Conservation (phyloP, 2,888 invertebrate genomes). For the Meganola albula region DNA sequence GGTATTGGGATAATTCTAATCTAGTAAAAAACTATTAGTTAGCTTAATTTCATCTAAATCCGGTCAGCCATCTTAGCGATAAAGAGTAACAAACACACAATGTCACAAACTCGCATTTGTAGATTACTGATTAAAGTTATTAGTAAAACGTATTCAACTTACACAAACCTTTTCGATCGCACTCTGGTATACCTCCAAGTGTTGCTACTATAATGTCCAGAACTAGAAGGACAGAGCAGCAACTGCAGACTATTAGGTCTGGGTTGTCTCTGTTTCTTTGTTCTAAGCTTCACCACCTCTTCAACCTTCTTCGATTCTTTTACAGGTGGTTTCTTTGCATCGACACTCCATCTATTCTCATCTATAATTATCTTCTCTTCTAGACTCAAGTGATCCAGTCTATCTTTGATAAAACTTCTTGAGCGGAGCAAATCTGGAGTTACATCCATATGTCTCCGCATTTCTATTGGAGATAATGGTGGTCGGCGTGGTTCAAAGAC, state of each 20-base stretch:
- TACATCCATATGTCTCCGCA: slow-evolving; percentile 42
- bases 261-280: slow-evolving; percentile 62
- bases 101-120: too few species aligned
- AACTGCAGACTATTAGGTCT: slow-evolving; percentile 69
- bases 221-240: slow-evolving; percentile 63
- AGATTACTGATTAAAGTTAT: too few species aligned
- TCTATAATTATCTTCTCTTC: slow-evolving; percentile 40
- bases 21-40: too few species aligned
- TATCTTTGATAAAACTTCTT: slow-evolving; percentile 54
- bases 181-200: slow-evolving; percentile 71
- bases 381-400: slow-evolving; percentile 53
- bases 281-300: slow-evolving; percentile 59
- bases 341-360: slow-evolving; percentile 54
- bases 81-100: too few species aligned
- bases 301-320: slow-evolving; percentile 51
- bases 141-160: slow-evolving; percentile 8
- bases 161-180: slow-evolving; percentile 61
- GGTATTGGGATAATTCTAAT: too few species aligned
- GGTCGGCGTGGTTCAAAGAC: slow-evolving; percentile 69
- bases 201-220: slow-evolving; percentile 68
- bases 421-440: slow-evolving; percentile 60
- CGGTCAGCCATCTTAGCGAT: too few species aligned
- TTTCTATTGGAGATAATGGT: slow-evolving; percentile 56
- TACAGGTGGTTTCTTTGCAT: slow-evolving; percentile 58
- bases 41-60: too few species aligned